phyloP scores from a whole-genome alignment of 2,888 invertebrate genomes.

The Rhorus exstirpatorius region DNA sequence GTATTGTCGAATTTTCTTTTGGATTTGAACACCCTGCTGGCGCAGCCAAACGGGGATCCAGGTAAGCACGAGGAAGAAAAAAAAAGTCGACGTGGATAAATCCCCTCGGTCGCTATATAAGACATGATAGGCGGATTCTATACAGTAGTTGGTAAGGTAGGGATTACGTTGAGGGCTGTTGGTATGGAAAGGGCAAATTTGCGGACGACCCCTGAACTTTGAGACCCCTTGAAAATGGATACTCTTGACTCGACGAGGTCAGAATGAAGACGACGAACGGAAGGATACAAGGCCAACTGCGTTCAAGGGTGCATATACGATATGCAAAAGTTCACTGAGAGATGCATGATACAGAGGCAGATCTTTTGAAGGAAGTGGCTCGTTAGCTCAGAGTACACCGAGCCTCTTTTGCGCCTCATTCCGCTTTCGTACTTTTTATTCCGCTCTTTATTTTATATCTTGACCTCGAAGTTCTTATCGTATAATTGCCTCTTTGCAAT shows the following conservation, averaged over 20 bases:
- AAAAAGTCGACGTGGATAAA: constrained; percentile 18
- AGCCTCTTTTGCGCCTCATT: constrained; percentile 24
- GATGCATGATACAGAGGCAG: background rate
- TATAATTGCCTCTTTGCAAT: background rate
- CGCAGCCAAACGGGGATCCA: constrained; percentile 39
- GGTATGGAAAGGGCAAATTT: constrained; percentile 21
- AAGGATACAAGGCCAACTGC: constrained; percentile 40
- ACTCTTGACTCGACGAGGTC: background rate
- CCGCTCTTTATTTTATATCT: constrained; percentile 12
- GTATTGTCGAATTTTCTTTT: background rate
- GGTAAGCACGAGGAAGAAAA: constrained; percentile 27
- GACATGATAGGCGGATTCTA: background rate
- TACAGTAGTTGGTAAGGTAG: constrained; percentile 59
- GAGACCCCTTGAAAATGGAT: constrained; percentile 24
- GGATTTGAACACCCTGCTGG: background rate
- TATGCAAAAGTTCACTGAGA: background rate
- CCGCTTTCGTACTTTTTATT: background rate
- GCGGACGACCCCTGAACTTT: constrained; percentile 35
- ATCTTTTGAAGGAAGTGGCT: constrained; percentile 38
- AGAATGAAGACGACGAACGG: background rate
- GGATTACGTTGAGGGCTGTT: constrained; percentile 16
- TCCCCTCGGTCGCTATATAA: constrained; percentile 17
- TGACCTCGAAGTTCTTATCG: constrained; percentile 15
- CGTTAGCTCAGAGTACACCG: constrained; percentile 25
- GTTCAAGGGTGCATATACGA: constrained; percentile 47